phyloP scores from a whole-genome alignment of 2,113 vertebrate genomes.

The Nyctibius bracteatus region DNA sequence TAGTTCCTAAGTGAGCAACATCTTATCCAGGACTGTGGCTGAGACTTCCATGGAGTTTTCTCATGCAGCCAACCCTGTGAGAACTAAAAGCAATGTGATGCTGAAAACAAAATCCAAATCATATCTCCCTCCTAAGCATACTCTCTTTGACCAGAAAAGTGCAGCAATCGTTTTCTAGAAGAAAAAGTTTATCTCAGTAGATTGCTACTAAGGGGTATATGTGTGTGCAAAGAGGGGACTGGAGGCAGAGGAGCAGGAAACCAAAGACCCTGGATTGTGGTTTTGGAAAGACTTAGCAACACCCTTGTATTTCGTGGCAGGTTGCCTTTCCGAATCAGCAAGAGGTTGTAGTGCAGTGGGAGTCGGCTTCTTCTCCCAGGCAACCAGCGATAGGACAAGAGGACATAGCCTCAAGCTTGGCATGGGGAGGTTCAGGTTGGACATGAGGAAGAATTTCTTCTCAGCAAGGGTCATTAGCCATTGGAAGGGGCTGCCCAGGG shows the following conservation, averaged over 20 bases:
- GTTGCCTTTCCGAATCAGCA: background rate
- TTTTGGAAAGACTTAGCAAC: background rate
- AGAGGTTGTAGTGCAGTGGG: too few relatives aligned
- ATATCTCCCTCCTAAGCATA: background rate
- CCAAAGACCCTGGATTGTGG: background rate
- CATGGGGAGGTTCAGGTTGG: too few relatives aligned
- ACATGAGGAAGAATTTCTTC: too few relatives aligned
- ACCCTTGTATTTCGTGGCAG: background rate
- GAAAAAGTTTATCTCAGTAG: background rate
- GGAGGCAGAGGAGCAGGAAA: background rate
- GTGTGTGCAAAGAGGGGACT: background rate
- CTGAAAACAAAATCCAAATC: background rate
- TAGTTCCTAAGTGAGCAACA: background rate
- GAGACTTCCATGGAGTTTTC: accelerated
- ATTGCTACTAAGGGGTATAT: background rate
- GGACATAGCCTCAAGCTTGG: too few relatives aligned
- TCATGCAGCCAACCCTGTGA: accelerated
- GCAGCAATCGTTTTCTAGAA: background rate
- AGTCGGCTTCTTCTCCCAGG: too few relatives aligned
- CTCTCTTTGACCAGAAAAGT: background rate
- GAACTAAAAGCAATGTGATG: background rate
- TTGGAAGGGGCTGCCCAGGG: too few relatives aligned
- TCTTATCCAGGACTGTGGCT: background rate
- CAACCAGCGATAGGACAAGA: too few relatives aligned
- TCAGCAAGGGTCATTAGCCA: too few relatives aligned